Percentiles rank a stretch among this genome's conserved stretches.
Evolutionary conservation across 2,113 vertebrate species (phyloP).

Genomic region (Saimiri boliviensis): DNA sequence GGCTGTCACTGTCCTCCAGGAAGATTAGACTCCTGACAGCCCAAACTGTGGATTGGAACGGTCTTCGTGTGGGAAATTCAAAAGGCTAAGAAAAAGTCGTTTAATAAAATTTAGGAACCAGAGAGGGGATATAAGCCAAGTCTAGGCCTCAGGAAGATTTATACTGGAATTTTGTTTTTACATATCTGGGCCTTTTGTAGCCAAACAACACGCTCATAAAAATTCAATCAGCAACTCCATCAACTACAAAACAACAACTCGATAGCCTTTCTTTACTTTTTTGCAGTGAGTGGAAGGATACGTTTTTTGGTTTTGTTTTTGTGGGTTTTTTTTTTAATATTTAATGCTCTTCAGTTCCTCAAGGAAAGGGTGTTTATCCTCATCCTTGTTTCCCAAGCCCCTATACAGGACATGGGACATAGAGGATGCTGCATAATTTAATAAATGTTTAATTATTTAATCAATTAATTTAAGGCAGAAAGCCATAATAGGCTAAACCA

Average conservation of each 20-base stretch:
- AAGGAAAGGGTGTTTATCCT: slow-evolving; percentile 6
- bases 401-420: background rate
- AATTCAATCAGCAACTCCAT: background rate
- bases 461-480: slow-evolving; percentile 3
- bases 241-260: background rate
- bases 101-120: slow-evolving; percentile 7
- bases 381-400: background rate
- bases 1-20: background rate
- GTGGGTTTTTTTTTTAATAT: background rate
- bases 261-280: background rate
- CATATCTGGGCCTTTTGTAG: background rate
- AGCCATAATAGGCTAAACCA: background rate
- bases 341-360: background rate
- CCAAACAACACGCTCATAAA: background rate
- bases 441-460: slow-evolving; percentile 43
- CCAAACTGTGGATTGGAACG: background rate
- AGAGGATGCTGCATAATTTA: background rate
- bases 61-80: background rate
- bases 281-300: background rate
- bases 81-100: background rate
- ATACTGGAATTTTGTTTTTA: background rate
- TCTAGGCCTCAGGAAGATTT: background rate
- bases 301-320: too few species aligned
- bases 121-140: background rate
- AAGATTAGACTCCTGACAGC: background rate